Percentiles rank a stretch among this genome's conserved stretches.
Conservation (phyloP, 2,888 invertebrate genomes). For the Nephrotoma flavescens region DNA sequence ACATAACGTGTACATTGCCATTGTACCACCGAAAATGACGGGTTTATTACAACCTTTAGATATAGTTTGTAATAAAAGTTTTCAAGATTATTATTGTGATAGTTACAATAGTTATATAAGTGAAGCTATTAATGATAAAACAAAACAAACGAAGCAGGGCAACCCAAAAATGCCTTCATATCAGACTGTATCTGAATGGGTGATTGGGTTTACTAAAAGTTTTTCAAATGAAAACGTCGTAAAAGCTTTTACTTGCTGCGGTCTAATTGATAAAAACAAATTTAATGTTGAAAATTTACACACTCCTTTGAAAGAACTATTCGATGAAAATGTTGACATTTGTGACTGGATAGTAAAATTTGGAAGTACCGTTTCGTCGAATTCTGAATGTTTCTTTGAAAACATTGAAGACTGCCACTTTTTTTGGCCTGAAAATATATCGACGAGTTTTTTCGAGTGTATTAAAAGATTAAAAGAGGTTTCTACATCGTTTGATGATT, state of each 20-base stretch:
- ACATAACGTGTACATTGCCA: neutral
- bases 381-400: neutral
- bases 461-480: neutral
- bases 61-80: neutral
- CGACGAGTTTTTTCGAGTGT: conserved; percentile 3
- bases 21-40: neutral
- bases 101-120: neutral
- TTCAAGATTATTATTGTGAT: neutral
- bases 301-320: conserved; percentile 1
- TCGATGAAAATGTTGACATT: neutral
- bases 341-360: neutral
- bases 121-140: neutral
- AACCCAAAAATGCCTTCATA: neutral
- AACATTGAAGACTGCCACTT: neutral
- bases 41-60: neutral
- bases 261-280: neutral
- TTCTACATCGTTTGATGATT: neutral
- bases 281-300: conserved; percentile 3
- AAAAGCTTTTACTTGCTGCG: neutral
- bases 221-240: neutral
- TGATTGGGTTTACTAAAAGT: neutral
- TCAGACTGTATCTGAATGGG: neutral
- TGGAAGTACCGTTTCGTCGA: neutral
- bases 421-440: neutral
- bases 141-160: neutral